A percentile compares a stretch with the other conserved stretches of the same genome.
Conservation (phyloP, 2,797 vertebrate species). For the Apodemus agrarius region DNA sequence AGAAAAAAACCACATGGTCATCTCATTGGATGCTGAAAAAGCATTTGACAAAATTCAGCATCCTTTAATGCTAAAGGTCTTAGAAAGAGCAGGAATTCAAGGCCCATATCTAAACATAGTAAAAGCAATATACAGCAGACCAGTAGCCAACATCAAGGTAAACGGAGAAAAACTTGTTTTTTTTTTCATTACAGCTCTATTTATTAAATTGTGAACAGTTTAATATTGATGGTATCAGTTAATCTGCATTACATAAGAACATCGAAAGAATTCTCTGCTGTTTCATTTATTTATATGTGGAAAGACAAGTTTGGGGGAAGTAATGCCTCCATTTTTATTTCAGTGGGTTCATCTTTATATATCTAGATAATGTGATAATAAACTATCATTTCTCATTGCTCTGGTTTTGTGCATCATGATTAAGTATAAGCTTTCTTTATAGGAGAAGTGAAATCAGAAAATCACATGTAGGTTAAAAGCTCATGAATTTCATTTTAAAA, state of each 20-base stretch:
- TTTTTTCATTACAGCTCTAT: too few species aligned
- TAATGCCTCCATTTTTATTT: background rate
- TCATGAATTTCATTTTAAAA: background rate
- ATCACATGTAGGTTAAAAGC: background rate
- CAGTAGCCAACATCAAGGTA: too few species aligned
- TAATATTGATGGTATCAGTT: background rate
- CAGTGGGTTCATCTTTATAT: background rate
- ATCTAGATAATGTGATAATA: background rate
- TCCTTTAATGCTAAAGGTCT: too few species aligned
- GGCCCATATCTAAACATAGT: too few species aligned
- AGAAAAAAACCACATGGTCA: too few species aligned
- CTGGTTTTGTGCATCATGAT: background rate
- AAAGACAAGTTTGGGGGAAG: background rate
- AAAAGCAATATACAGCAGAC: too few species aligned
- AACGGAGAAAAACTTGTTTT: too few species aligned
- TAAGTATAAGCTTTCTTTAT: background rate
- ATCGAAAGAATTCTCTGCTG: background rate
- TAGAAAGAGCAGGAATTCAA: too few species aligned
- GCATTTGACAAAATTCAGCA: too few species aligned
- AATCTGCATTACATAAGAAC: background rate
- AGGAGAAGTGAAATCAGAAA: background rate
- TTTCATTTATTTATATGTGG: background rate
- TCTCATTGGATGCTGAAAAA: too few species aligned
- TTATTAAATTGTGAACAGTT: background rate
- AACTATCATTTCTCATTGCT: background rate